phyloP scores from a whole-genome alignment of 2,113 vertebrate genomes.

The Lamprotornis superbus region DNA sequence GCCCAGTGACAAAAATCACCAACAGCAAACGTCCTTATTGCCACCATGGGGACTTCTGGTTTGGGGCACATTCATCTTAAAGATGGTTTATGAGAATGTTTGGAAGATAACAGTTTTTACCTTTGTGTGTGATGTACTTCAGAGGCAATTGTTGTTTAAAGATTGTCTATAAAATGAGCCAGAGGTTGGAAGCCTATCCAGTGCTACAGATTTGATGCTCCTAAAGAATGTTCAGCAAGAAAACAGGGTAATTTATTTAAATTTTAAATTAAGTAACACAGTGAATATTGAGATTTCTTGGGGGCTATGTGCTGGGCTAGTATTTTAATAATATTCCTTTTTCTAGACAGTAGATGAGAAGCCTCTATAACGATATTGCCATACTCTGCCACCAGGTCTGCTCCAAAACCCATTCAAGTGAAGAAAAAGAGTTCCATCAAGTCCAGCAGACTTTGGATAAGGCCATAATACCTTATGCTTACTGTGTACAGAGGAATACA shows the following conservation, averaged over 20 bases:
- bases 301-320: not conserved
- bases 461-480: not conserved
- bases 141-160: not conserved
- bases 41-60: accelerated
- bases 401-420: not conserved
- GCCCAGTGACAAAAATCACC: not conserved
- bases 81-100: not conserved
- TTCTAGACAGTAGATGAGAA: not conserved
- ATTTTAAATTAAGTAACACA: not conserved
- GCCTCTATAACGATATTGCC: not conserved
- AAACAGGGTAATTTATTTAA: not conserved
- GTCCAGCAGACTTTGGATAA: not conserved
- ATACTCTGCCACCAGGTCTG: not conserved
- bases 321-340: not conserved
- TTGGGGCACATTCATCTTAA: not conserved
- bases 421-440: not conserved
- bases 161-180: not conserved
- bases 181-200: slow-evolving; percentile 1
- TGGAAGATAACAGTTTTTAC: not conserved
- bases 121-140: not conserved
- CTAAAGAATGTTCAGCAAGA: slow-evolving; percentile 7
- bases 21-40: not conserved
- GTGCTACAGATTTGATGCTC: not conserved
- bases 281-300: not conserved
- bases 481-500: not conserved